These are phyloP conservation scores for Actinia tenebrosa DNA, from an alignment of 64 coral and sea anemone species.

Conservation along the genomic window DNA sequence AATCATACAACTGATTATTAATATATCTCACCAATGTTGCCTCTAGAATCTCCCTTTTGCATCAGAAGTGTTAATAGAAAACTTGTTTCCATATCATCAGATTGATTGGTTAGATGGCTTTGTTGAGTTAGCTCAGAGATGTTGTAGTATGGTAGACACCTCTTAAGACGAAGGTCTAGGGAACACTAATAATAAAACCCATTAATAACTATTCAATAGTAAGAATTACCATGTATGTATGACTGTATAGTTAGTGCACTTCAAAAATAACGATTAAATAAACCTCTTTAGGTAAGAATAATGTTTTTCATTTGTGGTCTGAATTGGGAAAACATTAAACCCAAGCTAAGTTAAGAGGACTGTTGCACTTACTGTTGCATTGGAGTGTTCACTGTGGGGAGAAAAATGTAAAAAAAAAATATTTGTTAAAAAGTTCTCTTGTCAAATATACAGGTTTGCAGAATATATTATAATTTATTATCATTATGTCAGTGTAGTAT, in stretches of 20 bases:
- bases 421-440: neutral
- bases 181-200: conserved; percentile 53
- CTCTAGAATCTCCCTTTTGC: conserved; percentile 78
- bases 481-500: no score
- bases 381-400: conserved; percentile 65
- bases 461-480: no score
- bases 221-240: neutral
- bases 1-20: neutral
- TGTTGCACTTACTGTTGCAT: conserved; percentile 69
- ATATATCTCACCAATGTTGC: conserved; percentile 66
- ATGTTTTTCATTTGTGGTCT: no score
- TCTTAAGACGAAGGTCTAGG: conserved; percentile 63
- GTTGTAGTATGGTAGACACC: conserved; percentile 90
- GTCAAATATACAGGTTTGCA: no score
- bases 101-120: conserved; percentile 25
- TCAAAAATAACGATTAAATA: no score
- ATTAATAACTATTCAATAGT: neutral
- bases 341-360: no score
- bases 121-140: conserved; percentile 52
- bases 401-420: conserved; percentile 18
- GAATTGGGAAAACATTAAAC: no score
- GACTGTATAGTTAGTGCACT: no score
- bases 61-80: conserved; percentile 77
- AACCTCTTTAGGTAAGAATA: no score
- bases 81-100: conserved; percentile 55